A percentile compares a stretch with the other conserved stretches of the same genome.
These are phyloP conservation scores for Lepas anatifera DNA, from an alignment of 2,888 invertebrate species.

Conservation along the genomic window DNA sequence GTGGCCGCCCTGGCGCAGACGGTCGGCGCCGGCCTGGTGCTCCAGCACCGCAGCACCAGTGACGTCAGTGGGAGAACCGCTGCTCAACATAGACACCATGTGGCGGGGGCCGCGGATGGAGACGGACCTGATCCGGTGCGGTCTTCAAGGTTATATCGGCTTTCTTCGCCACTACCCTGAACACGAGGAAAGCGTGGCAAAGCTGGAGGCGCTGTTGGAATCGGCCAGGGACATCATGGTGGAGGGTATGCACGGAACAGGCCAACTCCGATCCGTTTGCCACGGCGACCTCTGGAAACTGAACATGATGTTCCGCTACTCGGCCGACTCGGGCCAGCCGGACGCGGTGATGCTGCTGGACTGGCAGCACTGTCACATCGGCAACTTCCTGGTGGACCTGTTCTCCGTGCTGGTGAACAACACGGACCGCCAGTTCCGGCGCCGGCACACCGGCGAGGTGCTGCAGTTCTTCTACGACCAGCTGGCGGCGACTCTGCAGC, in stretches of 20 bases:
- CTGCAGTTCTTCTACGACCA: background rate
- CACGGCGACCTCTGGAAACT: constrained; percentile 12
- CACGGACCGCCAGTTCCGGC: constrained; percentile 1
- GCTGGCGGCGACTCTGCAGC: background rate
- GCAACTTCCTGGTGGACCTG: constrained; percentile 8
- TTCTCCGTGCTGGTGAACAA: constrained; percentile 10
- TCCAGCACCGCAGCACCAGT: background rate
- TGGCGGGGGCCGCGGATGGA: background rate
- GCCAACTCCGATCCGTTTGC: background rate
- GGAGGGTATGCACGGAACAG: background rate
- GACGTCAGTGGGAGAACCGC: background rate
- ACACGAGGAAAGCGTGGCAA: background rate
- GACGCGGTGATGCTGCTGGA: constrained; percentile 4
- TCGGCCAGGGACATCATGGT: background rate
- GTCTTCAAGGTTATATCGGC: background rate
- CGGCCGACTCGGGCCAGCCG: background rate
- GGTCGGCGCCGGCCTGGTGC: constrained; percentile 7
- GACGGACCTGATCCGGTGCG: background rate
- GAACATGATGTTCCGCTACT: constrained; percentile 9
- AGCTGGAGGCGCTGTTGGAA: background rate
- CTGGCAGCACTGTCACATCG: constrained; percentile 12
- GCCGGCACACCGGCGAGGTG: background rate
- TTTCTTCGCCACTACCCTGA: constrained; percentile 4
- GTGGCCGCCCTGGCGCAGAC: background rate
- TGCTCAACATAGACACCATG: background rate